Base-by-base conservation (phyloP, 1,140 invertebrate genomes). In the Caenorhabditis latens region DNA sequence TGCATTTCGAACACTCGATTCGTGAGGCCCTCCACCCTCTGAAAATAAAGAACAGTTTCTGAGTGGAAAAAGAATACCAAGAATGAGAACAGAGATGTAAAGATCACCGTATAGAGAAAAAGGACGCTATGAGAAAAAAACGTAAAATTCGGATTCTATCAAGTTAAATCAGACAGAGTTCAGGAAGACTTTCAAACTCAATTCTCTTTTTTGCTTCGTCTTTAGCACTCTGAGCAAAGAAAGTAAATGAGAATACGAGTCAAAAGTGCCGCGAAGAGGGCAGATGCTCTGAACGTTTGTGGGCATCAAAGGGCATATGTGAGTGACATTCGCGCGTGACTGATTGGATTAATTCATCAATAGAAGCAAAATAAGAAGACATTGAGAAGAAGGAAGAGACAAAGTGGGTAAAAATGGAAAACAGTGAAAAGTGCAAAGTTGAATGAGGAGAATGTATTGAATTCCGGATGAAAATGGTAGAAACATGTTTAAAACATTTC, bases 301-400 rank as follows among this genome's bases (percentile, higher is more conserved):
- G 67, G 50, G 43, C 71, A 79, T 79, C 71, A 79, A 79, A 79
- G 71, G 71, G 71, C 71, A 50, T 79, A 2, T 79, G 71, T n/a
- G 71, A 79, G 71, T 79, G 71, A 79, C 71, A 79, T 79, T 79
- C 46, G 46, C 71, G 71, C 71, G 71, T 79, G 71, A 79, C 71
- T 79, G 71, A 79, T 79, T 79, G 71, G 71, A 79, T 79, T 79
- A 79, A 79, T 79, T 79, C 71, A 79, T 79, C 71, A 79, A 79
- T 79, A 79, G 71, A 46, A 79, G 46, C 71, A 79, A 79, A 79
- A 79, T 79, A 50, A 79, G 46, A 50, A 79, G 71, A 50, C 71
- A 32, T 42, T 24, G 16, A 71, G n/a, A 8, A 11, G 16, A 14
- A 48, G 24, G 65, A 71, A 46, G 43, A 71, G 65, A 19, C 42